Evolutionary conservation across 2,888 invertebrate genomes (phyloP).

Genomic region (Platynereis dumerilii): DNA sequence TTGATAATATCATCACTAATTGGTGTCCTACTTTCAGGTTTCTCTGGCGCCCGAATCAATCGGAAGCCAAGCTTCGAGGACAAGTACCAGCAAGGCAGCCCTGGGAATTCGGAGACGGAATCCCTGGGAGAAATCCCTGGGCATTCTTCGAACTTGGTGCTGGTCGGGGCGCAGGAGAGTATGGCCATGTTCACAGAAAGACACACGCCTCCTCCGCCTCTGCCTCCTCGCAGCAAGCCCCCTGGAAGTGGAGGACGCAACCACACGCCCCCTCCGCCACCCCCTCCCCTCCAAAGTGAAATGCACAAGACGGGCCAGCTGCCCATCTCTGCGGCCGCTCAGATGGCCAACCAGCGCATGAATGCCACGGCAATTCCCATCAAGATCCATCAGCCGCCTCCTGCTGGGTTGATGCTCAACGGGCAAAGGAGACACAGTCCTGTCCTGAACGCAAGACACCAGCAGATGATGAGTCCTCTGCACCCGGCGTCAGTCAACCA

Average conservation of each 20-base stretch:
- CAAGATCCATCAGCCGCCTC: slow-evolving; percentile 45
- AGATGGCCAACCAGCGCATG: slow-evolving; percentile 1
- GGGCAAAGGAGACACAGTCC: slow-evolving; percentile 67
- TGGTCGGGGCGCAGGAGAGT: neutral
- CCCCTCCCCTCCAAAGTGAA: slow-evolving; percentile 38
- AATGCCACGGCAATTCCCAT: neutral
- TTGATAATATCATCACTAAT: no score
- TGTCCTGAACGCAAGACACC: slow-evolving; percentile 3
- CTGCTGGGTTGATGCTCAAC: slow-evolving; percentile 63
- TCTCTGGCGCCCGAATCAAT: slow-evolving; percentile 67
- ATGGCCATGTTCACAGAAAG: slow-evolving; percentile 7
- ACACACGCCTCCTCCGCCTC: slow-evolving; percentile 46
- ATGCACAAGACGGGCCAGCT: neutral
- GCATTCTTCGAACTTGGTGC: slow-evolving; percentile 9
- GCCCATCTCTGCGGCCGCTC: neutral
- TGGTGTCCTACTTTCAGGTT: no score
- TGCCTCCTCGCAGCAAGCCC: slow-evolving; percentile 67
- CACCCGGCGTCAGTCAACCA: neutral
- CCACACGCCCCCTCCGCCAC: slow-evolving; percentile 68
- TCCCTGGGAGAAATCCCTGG: slow-evolving; percentile 46
- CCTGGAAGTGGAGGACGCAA: slow-evolving; percentile 27
- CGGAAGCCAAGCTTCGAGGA: slow-evolving; percentile 88
- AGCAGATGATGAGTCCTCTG: slow-evolving; percentile 45
- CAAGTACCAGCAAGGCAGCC: slow-evolving; percentile 80
- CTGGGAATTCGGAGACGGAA: slow-evolving; percentile 64